Conservation (phyloP, 2,888 invertebrate species). For the Muscina levida region DNA sequence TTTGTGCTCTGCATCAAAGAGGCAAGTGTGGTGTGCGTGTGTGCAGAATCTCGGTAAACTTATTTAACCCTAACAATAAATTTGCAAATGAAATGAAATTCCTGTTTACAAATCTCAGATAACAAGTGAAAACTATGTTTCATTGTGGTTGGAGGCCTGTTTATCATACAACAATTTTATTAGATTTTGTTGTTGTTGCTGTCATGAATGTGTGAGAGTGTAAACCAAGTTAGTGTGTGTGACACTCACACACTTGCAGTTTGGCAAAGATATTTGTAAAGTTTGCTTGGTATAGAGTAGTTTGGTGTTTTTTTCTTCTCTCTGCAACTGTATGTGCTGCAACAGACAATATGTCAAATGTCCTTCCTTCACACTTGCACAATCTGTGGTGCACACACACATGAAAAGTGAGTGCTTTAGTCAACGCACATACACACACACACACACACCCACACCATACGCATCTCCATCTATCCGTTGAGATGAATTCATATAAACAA, state of each 20-base stretch:
- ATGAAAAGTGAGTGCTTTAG: background rate
- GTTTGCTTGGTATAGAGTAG: background rate
- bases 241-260: background rate
- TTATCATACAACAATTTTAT: conserved; percentile 28
- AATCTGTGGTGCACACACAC: conserved; percentile 5
- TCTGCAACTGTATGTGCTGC: background rate
- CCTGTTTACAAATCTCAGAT: conserved; percentile 37
- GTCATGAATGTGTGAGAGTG: conserved; percentile 7
- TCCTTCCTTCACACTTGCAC: conserved; percentile 28
- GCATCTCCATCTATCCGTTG: background rate
- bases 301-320: background rate
- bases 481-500: conserved; percentile 39
- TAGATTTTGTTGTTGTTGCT: conserved; percentile 12
- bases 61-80: conserved; percentile 22
- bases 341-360: conserved; percentile 43
- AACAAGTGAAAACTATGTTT: conserved; percentile 35
- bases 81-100: conserved; percentile 39
- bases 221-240: no score
- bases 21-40: background rate
- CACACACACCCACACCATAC: background rate
- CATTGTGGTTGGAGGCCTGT: conserved; percentile 25
- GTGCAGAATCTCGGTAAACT: conserved; percentile 6
- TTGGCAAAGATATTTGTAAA: background rate
- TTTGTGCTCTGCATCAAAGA: background rate
- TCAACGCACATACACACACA: background rate